These are phyloP conservation scores for Coendou prehensilis DNA, from an alignment of 2,797 vertebrate genomes.

Conservation along the genomic window DNA sequence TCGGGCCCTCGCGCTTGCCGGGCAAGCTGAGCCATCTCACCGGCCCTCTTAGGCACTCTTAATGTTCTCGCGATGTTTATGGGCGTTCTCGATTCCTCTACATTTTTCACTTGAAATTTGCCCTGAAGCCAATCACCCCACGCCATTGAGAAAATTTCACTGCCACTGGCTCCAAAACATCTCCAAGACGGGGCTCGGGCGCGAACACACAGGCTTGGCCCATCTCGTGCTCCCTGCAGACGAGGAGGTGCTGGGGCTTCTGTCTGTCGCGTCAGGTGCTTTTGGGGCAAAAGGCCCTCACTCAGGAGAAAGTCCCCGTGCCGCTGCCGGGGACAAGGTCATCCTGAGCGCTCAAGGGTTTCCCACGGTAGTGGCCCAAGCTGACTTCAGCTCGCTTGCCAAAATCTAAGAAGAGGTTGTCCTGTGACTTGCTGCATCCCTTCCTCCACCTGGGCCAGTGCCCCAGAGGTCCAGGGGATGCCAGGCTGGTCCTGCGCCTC, in stretches of 20 bases:
- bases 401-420: not conserved
- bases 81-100: not conserved
- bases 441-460: not conserved
- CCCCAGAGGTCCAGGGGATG: not conserved
- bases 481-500: not conserved
- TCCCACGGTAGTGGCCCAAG: not conserved
- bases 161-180: not conserved
- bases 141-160: accelerated
- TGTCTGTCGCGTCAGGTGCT: not conserved
- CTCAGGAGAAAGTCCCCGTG: not conserved
- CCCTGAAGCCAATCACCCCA: not conserved
- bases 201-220: not conserved
- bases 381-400: not conserved
- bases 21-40: too few species aligned
- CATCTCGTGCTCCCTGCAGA: not conserved
- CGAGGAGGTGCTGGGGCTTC: not conserved
- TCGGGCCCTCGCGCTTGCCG: too few species aligned
- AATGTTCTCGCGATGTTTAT: not conserved
- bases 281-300: not conserved
- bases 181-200: not conserved
- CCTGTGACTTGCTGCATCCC: accelerated
- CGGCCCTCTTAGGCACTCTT: too few species aligned
- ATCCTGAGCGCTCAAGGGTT: too few species aligned
- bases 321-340: not conserved
- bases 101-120: not conserved